Evolutionary conservation across 2,888 invertebrate genomes (phyloP), one percentile per base, ranked within the genome.

Genomic region (Hemaris fuciformis): DNA sequence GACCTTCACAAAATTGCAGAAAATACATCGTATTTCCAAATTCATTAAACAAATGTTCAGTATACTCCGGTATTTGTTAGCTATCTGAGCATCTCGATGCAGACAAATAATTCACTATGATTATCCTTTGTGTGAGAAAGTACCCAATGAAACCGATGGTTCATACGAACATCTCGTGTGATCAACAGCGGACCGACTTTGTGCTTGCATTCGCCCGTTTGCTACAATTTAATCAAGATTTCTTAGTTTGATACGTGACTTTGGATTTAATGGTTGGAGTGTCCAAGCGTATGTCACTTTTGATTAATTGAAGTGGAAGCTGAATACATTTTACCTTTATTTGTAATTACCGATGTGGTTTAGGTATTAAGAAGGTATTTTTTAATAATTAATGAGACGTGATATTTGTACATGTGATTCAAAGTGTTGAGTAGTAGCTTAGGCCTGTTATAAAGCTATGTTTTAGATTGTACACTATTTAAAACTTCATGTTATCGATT

Each of bases 91-190:
- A 60, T 60, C 48, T 22, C 46, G 43, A 48, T 60, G 13, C 46
- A 60, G 18, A 60, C 60, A 41, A 60, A 60, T 53, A 60, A 60
- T 23, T 60, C 34, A 59, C 23, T 46, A 15, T 48, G 48, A 53
- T 53, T 25, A 53, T 46, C 53, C 27, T 60, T 60, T 60, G 53
- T 60, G 23, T 41, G 20, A 18, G 59, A n/a, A n/a, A 38, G 18
- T 53, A n/a, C n/a, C n/a, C n/a, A 53, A 53, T 53, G 53, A 53
- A 53, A 53, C 18, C 15, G 10, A 53, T 53, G 18, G 53, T 10
- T 53, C 53, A 27, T 27, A n/a, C 10, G 18, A 3, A 53, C 18
- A 20, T 45, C 20, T 10, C 27, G 27, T 53, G 31, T 8, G 18
- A 31, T 53, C 53, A 20, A 31, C 34, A 13, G 34, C 13, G 53